Percentiles rank a stretch among this genome's conserved stretches.
phyloP scores from a whole-genome alignment of 2,888 invertebrate species.

The Napeogenes inachia region DNA sequence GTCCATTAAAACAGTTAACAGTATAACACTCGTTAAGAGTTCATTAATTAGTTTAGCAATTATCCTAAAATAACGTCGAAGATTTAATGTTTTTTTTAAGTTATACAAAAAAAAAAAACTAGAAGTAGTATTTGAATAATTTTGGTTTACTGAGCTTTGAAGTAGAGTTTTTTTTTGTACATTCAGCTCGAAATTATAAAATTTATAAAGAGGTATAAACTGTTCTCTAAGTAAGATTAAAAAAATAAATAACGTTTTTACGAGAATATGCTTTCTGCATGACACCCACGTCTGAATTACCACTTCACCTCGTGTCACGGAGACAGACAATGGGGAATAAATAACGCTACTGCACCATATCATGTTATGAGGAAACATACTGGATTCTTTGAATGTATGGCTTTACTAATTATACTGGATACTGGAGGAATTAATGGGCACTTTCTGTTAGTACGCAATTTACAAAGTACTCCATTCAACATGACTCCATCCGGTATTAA shows the following conservation, averaged over 20 bases:
- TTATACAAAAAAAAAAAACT: constrained; percentile 20
- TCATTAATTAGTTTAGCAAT: constrained; percentile 53
- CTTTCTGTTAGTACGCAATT: too few relatives aligned
- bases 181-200: too few relatives aligned
- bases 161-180: too few relatives aligned
- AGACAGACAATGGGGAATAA: constrained; percentile 53
- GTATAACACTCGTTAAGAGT: constrained; percentile 48
- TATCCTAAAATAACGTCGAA: constrained; percentile 40
- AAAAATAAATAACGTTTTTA: constrained; percentile 18
- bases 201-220: too few relatives aligned
- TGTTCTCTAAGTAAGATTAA: neutral
- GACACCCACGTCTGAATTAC: constrained; percentile 25
- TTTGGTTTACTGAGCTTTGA: too few relatives aligned
- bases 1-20: constrained; percentile 51
- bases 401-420: too few relatives aligned
- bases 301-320: constrained; percentile 24
- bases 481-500: too few relatives aligned
- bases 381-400: too few relatives aligned
- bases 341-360: constrained; percentile 32
- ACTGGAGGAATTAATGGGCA: too few relatives aligned
- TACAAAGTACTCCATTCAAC: too few relatives aligned
- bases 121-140: too few relatives aligned
- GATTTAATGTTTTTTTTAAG: constrained; percentile 44
- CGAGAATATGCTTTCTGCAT: constrained; percentile 13
- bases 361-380: too few relatives aligned